Conservation (phyloP, 2,113 vertebrate species). For the human (Homo sapiens) region GRCh38 chr2:152820001-152820500, state of each 20-base stretch:
- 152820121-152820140: background rate
- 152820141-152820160: background rate
- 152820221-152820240: too few relatives aligned
- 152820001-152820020: background rate
- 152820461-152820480: background rate
- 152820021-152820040: background rate
- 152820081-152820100: background rate
- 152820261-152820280: background rate
- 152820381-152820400: background rate
- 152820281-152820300: background rate
- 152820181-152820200: background rate
- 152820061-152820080: background rate
- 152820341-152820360: background rate
- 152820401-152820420: background rate
- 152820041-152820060: background rate
- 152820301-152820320: too few relatives aligned
- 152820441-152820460: background rate
- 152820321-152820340: background rate
- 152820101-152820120: background rate
- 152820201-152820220: background rate
- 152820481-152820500: background rate
- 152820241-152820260: background rate
- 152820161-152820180: background rate
- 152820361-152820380: background rate
- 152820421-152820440: background rate